Conservation (phyloP, 2,797 vertebrate species). For the Cichlasoma orientale region DNA sequence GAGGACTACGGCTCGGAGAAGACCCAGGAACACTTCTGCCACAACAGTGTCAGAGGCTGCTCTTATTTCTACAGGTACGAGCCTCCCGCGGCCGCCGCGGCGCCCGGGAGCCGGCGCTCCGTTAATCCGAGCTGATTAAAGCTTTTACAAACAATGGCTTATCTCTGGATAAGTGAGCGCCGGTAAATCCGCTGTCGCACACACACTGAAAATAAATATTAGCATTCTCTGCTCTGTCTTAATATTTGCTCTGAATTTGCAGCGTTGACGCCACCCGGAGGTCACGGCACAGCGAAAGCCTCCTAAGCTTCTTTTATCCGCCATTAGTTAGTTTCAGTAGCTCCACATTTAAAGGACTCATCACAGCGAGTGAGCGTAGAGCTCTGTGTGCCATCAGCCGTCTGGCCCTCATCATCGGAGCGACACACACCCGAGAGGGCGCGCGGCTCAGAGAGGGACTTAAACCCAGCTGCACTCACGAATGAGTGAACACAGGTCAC, state of each 20-base stretch:
- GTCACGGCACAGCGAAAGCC: slow-evolving; percentile 24
- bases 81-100: not conserved
- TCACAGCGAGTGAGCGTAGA: not conserved
- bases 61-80: slow-evolving; percentile 97
- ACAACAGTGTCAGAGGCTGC: slow-evolving; percentile 98
- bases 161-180: slow-evolving; percentile 57
- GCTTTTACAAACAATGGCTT: slow-evolving; percentile 57
- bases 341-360: not conserved
- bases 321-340: slow-evolving; percentile 25
- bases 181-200: slow-evolving; percentile 38
- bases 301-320: slow-evolving; percentile 29
- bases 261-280: slow-evolving; percentile 18
- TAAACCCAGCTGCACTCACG: not conserved
- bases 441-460: not conserved
- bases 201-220: slow-evolving; percentile 53
- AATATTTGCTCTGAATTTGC: slow-evolving; percentile 33
- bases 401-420: not conserved
- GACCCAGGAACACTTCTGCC: slow-evolving; percentile 95
- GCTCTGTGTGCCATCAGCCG: too few species aligned
- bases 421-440: not conserved
- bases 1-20: slow-evolving; percentile 98
- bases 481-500: too few species aligned
- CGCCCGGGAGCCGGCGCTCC: not conserved
- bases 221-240: slow-evolving; percentile 45
- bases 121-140: slow-evolving; percentile 56